Evolutionary conservation across 2,797 vertebrate species (phyloP).

Genomic region (Tragelaphus oryx): DNA sequence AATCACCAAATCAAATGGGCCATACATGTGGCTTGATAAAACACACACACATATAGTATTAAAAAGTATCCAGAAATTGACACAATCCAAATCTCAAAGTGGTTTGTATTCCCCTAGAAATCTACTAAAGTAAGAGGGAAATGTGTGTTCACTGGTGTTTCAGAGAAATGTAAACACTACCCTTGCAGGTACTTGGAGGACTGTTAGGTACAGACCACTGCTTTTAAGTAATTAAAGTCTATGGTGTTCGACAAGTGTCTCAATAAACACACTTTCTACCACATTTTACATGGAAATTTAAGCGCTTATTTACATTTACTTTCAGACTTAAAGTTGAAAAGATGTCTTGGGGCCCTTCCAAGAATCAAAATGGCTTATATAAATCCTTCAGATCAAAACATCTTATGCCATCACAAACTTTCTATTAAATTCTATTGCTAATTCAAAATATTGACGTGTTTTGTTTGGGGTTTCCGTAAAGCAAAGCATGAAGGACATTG

Average conservation of each 20-base stretch:
- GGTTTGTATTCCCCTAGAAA: neutral
- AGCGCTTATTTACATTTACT: constrained; percentile 38
- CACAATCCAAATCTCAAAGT: neutral
- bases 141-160: neutral
- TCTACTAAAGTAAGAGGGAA: neutral
- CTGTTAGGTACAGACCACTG: neutral
- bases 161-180: neutral
- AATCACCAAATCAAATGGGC: neutral
- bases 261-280: constrained; percentile 7
- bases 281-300: constrained; percentile 25
- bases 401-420: constrained; percentile 7
- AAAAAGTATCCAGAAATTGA: neutral
- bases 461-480: constrained; percentile 25
- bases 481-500: neutral
- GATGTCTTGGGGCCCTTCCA: constrained; percentile 38
- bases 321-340: constrained; percentile 41
- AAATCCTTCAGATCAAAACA: constrained; percentile 49
- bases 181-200: neutral
- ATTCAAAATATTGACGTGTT: constrained; percentile 53
- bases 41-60: neutral
- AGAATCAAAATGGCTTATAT: constrained; percentile 54
- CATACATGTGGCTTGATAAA: neutral
- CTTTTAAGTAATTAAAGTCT: constrained; percentile 44
- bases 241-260: constrained; percentile 4
- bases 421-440: constrained; percentile 38